Evolutionary conservation across 1,140 invertebrate species (phyloP), one percentile per base, ranked within the genome.

Genomic region (Dendroctonus valens): DNA sequence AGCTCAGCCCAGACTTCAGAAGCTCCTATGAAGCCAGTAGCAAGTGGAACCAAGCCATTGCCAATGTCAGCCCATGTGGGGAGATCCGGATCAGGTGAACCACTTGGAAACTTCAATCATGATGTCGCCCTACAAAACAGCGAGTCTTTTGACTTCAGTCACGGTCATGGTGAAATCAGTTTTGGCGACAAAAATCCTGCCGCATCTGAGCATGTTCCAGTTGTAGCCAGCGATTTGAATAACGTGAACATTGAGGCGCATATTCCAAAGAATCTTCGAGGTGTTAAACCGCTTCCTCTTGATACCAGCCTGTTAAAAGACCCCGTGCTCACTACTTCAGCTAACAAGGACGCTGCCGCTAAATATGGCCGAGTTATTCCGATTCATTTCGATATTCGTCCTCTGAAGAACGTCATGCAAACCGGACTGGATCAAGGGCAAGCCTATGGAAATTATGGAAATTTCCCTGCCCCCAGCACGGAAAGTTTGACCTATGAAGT

Each of bases 251-350:
- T 66, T 7, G 48, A 66, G 26, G 42, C 55, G 6, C 55, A 59
- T 49, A 66, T 66, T 15, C 64, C 64, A 6, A 12, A 57, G 46
- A 57, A 59, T 37, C 38, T 66, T 2, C 41, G 41, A 59, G 64
- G 64, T 38, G 64, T 66, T 38, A 59, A 66, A 12, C 64, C 64
- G 14, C 46, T 66, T 41, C 64, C 64, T 15, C 7, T 66, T 0
- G 64, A 66, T 12, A 66, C 64, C 48, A 66, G 64, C 53, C 38
- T 66, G 12, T 40, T 66, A 11, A 55, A 66, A 52, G 64, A 66
- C 11, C 55, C 64, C 51, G 57, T 66, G 26, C 54, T 66, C 14
- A 66, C 57, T 9, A 66, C 64, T n/a, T 15, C 26, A 39, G 7
- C 46, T 15, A 51, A 59, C 53, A 59, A 42, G 12, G n/a, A 42